phyloP scores from a whole-genome alignment of 2,888 invertebrate species.

The Zonitis immaculata region DNA sequence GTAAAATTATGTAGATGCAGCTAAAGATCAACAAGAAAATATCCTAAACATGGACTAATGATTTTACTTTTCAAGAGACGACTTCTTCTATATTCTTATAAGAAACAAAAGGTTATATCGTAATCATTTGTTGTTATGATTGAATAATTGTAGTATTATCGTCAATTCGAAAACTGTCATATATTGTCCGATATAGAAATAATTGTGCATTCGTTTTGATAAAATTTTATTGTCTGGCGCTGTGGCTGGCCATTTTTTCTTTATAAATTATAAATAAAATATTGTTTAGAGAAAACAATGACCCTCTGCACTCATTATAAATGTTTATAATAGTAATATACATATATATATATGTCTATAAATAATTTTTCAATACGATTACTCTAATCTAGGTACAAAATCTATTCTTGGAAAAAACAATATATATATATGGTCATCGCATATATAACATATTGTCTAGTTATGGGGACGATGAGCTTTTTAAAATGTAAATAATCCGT shows the following conservation, averaged over 20 bases:
- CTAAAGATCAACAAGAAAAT: too few relatives aligned
- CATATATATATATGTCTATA: slow-evolving; percentile 16
- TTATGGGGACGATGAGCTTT: slow-evolving; percentile 3
- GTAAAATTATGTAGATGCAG: too few relatives aligned
- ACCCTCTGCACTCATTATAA: slow-evolving; percentile 39
- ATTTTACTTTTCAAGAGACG: too few relatives aligned
- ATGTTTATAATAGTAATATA: slow-evolving; percentile 34
- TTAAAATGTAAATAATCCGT: neutral
- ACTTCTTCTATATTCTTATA: too few relatives aligned
- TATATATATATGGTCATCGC: neutral
- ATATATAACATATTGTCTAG: too few relatives aligned
- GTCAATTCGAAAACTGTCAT: neutral
- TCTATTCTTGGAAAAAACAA: slow-evolving; percentile 28
- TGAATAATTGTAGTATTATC: neutral
- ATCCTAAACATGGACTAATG: too few relatives aligned
- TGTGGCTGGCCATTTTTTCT: slow-evolving; percentile 29
- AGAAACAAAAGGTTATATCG: too few relatives aligned
- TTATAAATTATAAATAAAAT: slow-evolving; percentile 30
- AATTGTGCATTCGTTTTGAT: neutral
- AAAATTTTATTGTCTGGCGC: slow-evolving; percentile 28
- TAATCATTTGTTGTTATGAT: neutral
- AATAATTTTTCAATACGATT: slow-evolving; percentile 13
- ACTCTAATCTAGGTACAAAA: slow-evolving; percentile 25
- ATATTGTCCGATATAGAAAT: neutral
- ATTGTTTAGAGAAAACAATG: slow-evolving; percentile 33